Conservation (phyloP, 2,888 invertebrate species). For the Hyppa rectilinea region DNA sequence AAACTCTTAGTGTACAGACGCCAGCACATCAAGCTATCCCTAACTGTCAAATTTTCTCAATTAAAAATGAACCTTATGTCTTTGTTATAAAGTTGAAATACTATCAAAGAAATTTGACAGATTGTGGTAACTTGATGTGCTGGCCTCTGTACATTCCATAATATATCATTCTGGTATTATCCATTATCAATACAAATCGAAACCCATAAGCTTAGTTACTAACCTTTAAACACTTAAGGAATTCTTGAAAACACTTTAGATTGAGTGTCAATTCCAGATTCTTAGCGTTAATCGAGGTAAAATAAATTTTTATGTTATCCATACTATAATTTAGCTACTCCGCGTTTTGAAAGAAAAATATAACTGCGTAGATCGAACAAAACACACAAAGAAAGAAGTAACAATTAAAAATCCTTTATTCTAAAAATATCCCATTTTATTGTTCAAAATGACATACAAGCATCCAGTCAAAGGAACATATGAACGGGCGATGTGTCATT, state of each 20-base stretch:
- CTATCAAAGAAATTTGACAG: too few species aligned
- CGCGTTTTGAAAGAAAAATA: background rate
- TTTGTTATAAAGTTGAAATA: too few species aligned
- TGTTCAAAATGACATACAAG: slow-evolving; percentile 66
- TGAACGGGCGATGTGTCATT: slow-evolving; percentile 85
- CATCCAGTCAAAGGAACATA: slow-evolving; percentile 79
- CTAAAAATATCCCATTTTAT: slow-evolving; percentile 47
- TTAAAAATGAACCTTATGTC: too few species aligned
- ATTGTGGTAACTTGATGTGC: too few species aligned
- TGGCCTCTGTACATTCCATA: too few species aligned
- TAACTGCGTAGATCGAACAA: slow-evolving; percentile 1
- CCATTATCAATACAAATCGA: background rate
- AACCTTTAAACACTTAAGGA: slow-evolving; percentile 4
- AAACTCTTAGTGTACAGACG: background rate
- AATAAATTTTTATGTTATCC: background rate
- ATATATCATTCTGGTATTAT: background rate
- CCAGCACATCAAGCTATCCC: too few species aligned
- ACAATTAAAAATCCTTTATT: slow-evolving; percentile 38
- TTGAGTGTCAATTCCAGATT: background rate
- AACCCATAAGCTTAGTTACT: background rate
- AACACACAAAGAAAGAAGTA: slow-evolving; percentile 15
- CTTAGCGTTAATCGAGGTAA: background rate
- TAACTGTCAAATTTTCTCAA: too few species aligned
- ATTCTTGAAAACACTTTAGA: background rate
- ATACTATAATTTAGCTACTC: background rate